phyloP scores from a whole-genome alignment of 2,888 invertebrate species.

The Drosophila picticornis region DNA sequence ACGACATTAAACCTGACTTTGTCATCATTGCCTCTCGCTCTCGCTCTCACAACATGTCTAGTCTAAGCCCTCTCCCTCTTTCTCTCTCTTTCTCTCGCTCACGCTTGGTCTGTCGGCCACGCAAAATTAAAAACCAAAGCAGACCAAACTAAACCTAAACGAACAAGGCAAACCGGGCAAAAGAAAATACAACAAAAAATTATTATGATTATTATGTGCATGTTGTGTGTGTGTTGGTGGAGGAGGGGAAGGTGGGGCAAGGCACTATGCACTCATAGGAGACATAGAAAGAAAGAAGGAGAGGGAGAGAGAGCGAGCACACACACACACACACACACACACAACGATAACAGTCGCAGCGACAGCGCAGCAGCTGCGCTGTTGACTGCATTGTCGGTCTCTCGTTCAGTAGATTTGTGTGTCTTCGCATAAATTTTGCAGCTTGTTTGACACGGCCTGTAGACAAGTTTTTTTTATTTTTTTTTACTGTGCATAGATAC shows the following conservation, averaged over 20 bases:
- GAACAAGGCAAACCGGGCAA: conserved; percentile 68
- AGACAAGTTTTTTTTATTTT: conserved; percentile 65
- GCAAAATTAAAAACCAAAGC: conserved; percentile 33
- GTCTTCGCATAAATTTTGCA: conserved; percentile 84
- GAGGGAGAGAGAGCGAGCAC: conserved; percentile 17
- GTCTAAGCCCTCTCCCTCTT: neutral
- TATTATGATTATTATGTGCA: conserved; percentile 64
- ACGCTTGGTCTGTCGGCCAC: conserved; percentile 6
- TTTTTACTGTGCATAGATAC: conserved; percentile 42
- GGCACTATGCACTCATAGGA: conserved; percentile 45
- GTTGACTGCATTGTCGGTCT: conserved; percentile 69
- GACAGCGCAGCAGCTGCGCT: conserved; percentile 32
- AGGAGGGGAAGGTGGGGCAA: neutral
- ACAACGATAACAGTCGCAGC: conserved; percentile 34
- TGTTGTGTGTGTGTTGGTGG: neutral
- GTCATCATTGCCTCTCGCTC: conserved; percentile 38
- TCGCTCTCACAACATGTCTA: neutral
- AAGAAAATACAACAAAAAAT: conserved; percentile 55
- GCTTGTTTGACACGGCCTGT: conserved; percentile 73
- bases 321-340: conserved; percentile 25
- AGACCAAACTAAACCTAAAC: conserved; percentile 47
- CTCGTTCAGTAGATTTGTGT: conserved; percentile 84
- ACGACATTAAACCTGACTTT: conserved; percentile 82
- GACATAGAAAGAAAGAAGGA: conserved; percentile 7
- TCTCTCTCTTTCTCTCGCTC: neutral